Base-by-base conservation (phyloP, 2,113 vertebrate species). In the Heliornis fulica region DNA sequence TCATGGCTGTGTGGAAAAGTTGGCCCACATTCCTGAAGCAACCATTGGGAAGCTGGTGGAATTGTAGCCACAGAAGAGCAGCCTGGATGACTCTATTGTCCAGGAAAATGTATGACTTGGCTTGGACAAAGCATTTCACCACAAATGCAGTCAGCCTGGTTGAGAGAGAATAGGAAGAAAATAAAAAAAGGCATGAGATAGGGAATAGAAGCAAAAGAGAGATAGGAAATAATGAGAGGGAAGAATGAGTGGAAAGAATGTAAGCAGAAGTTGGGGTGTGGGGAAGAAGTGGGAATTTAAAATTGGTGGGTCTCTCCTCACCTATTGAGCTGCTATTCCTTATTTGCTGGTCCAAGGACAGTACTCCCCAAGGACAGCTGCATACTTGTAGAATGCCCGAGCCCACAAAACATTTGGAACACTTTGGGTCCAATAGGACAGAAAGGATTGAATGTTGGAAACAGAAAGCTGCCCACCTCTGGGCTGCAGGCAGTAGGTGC, bases 101-200 rank as follows among this genome's bases (percentile, higher is more conserved):
- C 57, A 98, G 86, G 48, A 98, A 99, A 94, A 98, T 98, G 95
- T 97, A 98, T 4, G 94, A 78, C 25, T 63, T 97, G 11, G 98
- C 98, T 79, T 98, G 97, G 10, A 93, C 96, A 45, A 99, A 99
- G 60, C 98, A 98, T 96, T 99, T 99, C 94, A 98, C 98, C 93
- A 99, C 99, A 88, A 99, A 99, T 4, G 98, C 93, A 34, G 99
- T 99, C 90, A 99, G 88, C 99, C 99, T 99, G 60, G 41, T 56
- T 15, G 26, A 64, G 10, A 87, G 31, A 85, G 84, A 43, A 63
- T 18, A 76, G 19, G 41, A 26, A 83, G 84, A 41, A 57, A 18
- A 76, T 17, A 43, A 50, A 68, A 70, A 92, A 34, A 50, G 11
- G 10, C 19, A 38, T 94, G 20, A 93, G 64, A 81, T 36, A 68